Base-by-base conservation (phyloP, 2,113 vertebrate species). In the Morone chrysops region DNA sequence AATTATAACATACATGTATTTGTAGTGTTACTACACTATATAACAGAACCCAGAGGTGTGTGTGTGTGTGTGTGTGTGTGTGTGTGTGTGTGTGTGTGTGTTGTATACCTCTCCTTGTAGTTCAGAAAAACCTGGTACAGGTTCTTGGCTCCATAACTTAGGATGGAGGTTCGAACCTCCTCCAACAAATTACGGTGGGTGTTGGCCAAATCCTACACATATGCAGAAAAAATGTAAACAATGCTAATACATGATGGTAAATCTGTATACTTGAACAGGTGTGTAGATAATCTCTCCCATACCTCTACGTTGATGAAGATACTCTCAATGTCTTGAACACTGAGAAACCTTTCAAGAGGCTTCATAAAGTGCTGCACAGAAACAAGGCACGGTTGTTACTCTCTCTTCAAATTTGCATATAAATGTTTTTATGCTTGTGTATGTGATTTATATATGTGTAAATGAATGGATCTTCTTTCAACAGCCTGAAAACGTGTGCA, bases 261-360 rank as follows among this genome's bases (percentile, higher is more conserved):
- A 60, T 4, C 8, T 69, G 31, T 18, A 10, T 0, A 36, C 14
- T 22, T 69, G 38, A 67, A 1, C 53, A 9, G 45, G 22, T 70
- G 36, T 57, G 48, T 12, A 13, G 43, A 40, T 31, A 2, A 73
- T 67, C 38, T 50, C 54, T 31, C 1, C 45, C 7, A 6, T 92
- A 99, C 97, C 95, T 95, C 91, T 0, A 96, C 89, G 88, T 99
- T 99, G 89, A 97, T 96, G 87, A 99, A 99, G 92, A 99, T 97
- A 60, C 85, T 97, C 88, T 97, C 97, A 0, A 97, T 93, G 79
- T 99, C 97, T 3, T 94, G 89, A 4, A 88, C 68, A 9, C 90
- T 90, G 25, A 98, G 95, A 78, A 97, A 98, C 69, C 86, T 89
- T 71, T 96, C 95, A 60, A 99, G 92, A 0, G 97, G 97, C 76